Percentiles rank a stretch among this genome's conserved stretches.
Evolutionary conservation across 2,113 vertebrate species (phyloP).

Genomic region (Percopsis transmontana): DNA sequence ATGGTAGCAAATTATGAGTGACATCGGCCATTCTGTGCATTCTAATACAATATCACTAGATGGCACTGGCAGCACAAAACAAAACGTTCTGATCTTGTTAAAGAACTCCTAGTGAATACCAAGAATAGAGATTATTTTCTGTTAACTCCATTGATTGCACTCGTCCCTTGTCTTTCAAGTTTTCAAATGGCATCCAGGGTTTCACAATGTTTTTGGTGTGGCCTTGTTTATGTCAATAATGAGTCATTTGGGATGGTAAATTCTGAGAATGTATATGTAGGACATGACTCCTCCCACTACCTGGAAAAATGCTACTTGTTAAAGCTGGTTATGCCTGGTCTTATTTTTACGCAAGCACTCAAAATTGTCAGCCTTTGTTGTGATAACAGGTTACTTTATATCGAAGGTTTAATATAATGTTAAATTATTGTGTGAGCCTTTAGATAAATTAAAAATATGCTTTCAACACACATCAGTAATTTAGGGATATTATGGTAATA

Average conservation of each 20-base stretch:
- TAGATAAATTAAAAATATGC: too few species aligned
- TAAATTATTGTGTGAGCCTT: too few species aligned
- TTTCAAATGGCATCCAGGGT: constrained; percentile 10
- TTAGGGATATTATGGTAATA: too few species aligned
- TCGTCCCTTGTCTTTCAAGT: background rate
- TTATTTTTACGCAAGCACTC: too few species aligned
- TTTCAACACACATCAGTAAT: too few species aligned
- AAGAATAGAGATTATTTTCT: background rate
- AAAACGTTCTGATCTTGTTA: background rate
- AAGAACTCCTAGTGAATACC: background rate
- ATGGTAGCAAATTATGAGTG: background rate
- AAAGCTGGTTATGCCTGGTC: too few species aligned
- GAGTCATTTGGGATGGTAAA: constrained; percentile 47
- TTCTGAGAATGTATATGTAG: constrained; percentile 43
- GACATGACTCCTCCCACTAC: constrained; percentile 47
- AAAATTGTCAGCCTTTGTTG: too few species aligned
- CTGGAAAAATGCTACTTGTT: too few species aligned
- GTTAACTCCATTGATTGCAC: background rate
- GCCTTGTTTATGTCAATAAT: constrained; percentile 54
- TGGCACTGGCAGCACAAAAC: constrained; percentile 19
- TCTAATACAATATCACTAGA: constrained; percentile 23
- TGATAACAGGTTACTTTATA: too few species aligned
- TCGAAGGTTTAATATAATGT: too few species aligned
- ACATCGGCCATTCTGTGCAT: constrained; percentile 1
- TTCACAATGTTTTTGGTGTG: constrained; percentile 46